These are phyloP conservation scores for Branchinecta lynchi DNA, from an alignment of 1,140 invertebrate genomes.

Conservation along the genomic window DNA sequence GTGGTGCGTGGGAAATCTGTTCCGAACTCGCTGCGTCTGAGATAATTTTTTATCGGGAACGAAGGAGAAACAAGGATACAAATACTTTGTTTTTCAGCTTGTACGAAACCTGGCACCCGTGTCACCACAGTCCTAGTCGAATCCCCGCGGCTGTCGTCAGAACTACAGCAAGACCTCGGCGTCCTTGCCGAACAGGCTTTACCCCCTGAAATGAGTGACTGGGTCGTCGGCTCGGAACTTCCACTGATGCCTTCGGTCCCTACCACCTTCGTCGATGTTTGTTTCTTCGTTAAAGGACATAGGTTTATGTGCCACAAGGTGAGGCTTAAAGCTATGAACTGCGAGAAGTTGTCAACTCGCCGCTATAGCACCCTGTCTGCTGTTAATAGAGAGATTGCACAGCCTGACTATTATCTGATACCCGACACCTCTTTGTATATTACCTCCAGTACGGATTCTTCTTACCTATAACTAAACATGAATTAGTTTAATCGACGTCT, in stretches of 20 bases:
- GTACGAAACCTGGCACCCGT: slow-evolving; percentile 31
- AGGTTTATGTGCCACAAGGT: slow-evolving; percentile 38
- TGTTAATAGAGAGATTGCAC: no score
- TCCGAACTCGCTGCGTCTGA: no score
- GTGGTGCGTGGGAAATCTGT: no score
- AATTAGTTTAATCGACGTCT: no score
- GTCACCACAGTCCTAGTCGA: slow-evolving; percentile 32
- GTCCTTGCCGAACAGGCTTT: slow-evolving; percentile 32
- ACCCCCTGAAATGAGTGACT: slow-evolving; percentile 30
- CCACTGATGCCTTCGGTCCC: slow-evolving; percentile 30
- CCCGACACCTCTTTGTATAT: no score
- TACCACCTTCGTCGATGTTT: slow-evolving; percentile 32
- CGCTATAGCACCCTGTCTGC: neutral
- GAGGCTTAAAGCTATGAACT: neutral
- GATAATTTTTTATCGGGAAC: no score
- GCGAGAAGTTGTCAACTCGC: neutral
- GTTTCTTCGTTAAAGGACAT: slow-evolving; percentile 33
- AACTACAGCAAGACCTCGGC: slow-evolving; percentile 32
- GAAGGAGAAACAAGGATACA: no score
- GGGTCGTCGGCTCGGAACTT: slow-evolving; percentile 27
- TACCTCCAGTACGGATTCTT: no score
- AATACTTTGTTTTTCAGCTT: slow-evolving; percentile 23
- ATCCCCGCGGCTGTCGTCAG: slow-evolving; percentile 22
- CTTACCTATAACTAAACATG: no score
- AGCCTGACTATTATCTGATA: no score